Base-by-base conservation (phyloP, 2,888 invertebrate genomes). In the Macrophya alboannulata region DNA sequence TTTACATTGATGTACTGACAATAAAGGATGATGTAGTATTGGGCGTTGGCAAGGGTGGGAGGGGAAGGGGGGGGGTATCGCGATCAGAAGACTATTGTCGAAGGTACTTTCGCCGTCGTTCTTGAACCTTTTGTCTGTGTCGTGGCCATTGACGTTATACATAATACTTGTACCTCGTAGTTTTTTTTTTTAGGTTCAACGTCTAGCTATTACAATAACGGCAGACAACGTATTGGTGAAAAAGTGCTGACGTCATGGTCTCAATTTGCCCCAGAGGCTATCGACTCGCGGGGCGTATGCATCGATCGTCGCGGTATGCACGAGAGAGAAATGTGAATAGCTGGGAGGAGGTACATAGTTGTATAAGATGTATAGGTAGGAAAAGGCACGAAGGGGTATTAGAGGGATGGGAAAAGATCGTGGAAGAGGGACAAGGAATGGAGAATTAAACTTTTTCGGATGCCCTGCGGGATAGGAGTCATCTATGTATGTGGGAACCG, bases 221-320 rank as follows among this genome's bases (percentile, higher is more conserved):
- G 48, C 40, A 51, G 77, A 81, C 15, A 55, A 43, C 21, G 65
- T 62, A 81, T 59, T 81, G 65, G 59, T 45, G 81, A 81, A 81
- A 81, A 81, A 43, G 65, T 43, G 81, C 81, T 81, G 81, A 81
- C 81, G 59, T 81, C 81, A 81, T 62, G 81, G 65, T 62, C 81
- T 81, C 81, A 65, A 81, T 81, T 81, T 81, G 43, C 62, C 81
- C 81, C 65, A 51, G 81, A 81, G 81, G 81, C 43, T 65, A 65
- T 81, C 81, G 81, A 81, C 81, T 65, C 62, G 45, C 43, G 21
- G 81, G 43, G 65, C 55, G 31, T 31, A n/a, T 55, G 55, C 62
- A 81, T 81, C 81, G 81, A 81, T 43, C 81, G 81, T 43, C 43
- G 21, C 10, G 81, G 65, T 45, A 65, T 81, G 81, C 81, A 77